A percentile compares a stretch with the other conserved stretches of the same genome.
phyloP scores from a whole-genome alignment of 2,797 vertebrate species.

The Gouania willdenowi region DNA sequence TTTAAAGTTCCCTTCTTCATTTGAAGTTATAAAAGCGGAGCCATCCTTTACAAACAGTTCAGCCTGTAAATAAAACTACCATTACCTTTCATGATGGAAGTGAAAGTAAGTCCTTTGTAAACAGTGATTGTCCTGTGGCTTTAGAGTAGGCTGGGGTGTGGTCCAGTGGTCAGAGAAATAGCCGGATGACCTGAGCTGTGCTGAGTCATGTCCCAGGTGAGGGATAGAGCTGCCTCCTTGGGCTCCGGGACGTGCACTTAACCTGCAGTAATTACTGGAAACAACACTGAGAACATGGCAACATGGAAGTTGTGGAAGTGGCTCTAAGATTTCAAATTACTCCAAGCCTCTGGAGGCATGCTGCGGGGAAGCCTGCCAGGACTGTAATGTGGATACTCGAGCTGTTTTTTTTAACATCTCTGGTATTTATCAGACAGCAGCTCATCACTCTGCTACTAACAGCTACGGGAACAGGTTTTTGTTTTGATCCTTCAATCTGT shows the following conservation, averaged over 20 bases:
- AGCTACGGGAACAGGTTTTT: neutral
- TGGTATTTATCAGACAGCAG: conserved; percentile 22
- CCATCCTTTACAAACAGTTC: conserved; percentile 22
- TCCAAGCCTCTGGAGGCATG: conserved; percentile 49
- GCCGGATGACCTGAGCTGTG: conserved; percentile 69
- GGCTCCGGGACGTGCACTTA: conserved; percentile 72
- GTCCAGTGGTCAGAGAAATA: conserved; percentile 72
- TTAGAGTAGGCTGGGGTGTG: conserved; percentile 71
- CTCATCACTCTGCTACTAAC: conserved; percentile 15
- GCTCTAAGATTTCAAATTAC: conserved; percentile 67
- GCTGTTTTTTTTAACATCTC: conserved; percentile 29
- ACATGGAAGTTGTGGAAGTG: conserved; percentile 63
- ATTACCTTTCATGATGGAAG: conserved; percentile 67
- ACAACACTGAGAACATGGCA: conserved; percentile 69
- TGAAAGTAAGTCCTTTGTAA: conserved; percentile 47
- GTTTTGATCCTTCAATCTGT: conserved; percentile 2
- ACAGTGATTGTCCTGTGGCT: conserved; percentile 64
- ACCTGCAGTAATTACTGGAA: conserved; percentile 77
- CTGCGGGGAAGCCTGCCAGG: conserved; percentile 43
- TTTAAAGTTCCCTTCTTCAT: no score
- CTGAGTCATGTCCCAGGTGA: conserved; percentile 77
- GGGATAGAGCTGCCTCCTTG: conserved; percentile 68
- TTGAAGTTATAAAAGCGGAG: no score
- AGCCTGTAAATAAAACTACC: conserved; percentile 60
- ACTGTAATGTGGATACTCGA: conserved; percentile 29